Percentiles rank a stretch among this genome's conserved stretches.
Evolutionary conservation across 2,113 vertebrate genomes (phyloP).

Genomic region (Psettodes erumei): DNA sequence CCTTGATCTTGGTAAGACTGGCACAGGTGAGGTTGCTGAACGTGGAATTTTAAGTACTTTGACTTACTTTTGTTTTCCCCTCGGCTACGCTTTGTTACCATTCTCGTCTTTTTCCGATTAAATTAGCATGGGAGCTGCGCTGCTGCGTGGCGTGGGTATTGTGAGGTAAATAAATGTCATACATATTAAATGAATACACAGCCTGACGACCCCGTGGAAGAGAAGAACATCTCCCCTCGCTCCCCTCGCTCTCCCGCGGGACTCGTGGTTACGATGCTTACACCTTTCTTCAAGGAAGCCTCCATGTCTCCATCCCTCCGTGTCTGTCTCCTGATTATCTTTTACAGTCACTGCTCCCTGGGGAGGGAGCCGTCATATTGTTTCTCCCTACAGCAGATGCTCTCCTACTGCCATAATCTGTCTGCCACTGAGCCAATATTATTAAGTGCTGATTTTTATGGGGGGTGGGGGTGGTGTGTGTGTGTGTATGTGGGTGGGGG

Average conservation of each 20-base stretch:
- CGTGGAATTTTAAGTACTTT: background rate
- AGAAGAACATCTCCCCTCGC: background rate
- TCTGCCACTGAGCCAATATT: constrained; percentile 75
- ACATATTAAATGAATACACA: constrained; percentile 43
- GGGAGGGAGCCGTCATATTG: constrained; percentile 71
- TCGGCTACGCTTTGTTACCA: background rate
- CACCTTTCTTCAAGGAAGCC: constrained; percentile 51
- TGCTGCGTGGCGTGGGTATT: background rate
- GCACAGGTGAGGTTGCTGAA: background rate
- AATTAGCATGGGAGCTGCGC: constrained; percentile 28
- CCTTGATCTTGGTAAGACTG: background rate
- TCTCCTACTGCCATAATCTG: constrained; percentile 71
- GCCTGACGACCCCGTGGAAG: constrained; percentile 37
- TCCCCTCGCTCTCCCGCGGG: constrained; percentile 34
- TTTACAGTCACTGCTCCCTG: constrained; percentile 69
- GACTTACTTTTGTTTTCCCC: background rate
- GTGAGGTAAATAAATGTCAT: constrained; percentile 29
- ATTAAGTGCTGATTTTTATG: constrained; percentile 59
- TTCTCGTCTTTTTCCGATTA: constrained; percentile 13
- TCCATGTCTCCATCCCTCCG: constrained; percentile 59
- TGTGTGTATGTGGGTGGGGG: background rate
- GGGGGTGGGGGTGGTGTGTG: background rate
- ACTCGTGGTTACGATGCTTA: constrained; percentile 62
- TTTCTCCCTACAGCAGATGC: constrained; percentile 77
- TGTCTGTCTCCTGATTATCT: constrained; percentile 72